Conservation (phyloP, 2,113 vertebrate species). For the Brachionichthys hirsutus region DNA sequence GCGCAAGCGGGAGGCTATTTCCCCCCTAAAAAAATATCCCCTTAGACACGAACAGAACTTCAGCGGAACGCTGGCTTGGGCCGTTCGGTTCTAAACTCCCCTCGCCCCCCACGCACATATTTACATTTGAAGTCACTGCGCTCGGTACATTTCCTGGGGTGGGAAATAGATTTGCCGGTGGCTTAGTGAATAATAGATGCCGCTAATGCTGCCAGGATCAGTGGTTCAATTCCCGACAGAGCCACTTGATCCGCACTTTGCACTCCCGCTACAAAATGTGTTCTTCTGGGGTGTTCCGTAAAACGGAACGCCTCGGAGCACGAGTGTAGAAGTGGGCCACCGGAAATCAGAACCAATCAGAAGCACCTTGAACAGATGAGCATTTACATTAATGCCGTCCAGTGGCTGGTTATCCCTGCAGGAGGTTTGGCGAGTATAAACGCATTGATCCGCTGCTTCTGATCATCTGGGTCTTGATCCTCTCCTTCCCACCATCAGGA, state of each 20-base stretch:
- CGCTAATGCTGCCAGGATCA: slow-evolving; percentile 25
- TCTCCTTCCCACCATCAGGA: slow-evolving; percentile 30
- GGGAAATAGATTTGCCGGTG: slow-evolving; percentile 17
- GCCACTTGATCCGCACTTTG: background rate
- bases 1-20: slow-evolving; percentile 40
- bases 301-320: background rate
- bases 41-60: slow-evolving; percentile 34
- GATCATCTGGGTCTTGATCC: slow-evolving; percentile 26
- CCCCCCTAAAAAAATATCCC: slow-evolving; percentile 12
- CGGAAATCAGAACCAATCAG: slow-evolving; percentile 27
- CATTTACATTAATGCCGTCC: background rate
- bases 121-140: slow-evolving; percentile 26
- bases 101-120: slow-evolving; percentile 27
- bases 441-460: slow-evolving; percentile 27
- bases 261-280: background rate
- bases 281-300: background rate
- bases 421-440: slow-evolving; percentile 29
- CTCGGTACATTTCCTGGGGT: slow-evolving; percentile 15
- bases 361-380: slow-evolving; percentile 9
- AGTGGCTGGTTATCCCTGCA: slow-evolving; percentile 28
- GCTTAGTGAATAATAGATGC: slow-evolving; percentile 35
- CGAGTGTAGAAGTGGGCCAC: background rate
- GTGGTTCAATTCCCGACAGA: slow-evolving; percentile 20
- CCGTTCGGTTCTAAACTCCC: slow-evolving; percentile 18
- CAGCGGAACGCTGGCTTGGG: slow-evolving; percentile 15